phyloP scores from a whole-genome alignment of 2,113 vertebrate genomes.

The Vimba vimba region DNA sequence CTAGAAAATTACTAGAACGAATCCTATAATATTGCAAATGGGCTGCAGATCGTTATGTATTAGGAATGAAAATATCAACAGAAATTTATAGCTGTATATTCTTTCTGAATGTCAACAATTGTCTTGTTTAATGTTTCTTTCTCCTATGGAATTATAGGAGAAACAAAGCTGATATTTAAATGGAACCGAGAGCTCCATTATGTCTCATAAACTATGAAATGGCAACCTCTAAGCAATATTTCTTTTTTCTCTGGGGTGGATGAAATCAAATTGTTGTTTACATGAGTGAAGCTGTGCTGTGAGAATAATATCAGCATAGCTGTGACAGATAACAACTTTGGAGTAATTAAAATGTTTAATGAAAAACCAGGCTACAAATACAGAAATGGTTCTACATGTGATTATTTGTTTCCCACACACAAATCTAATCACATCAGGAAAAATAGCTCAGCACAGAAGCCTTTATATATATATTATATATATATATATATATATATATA shows the following conservation, averaged over 20 bases:
- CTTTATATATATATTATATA: background rate
- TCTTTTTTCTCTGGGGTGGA: background rate
- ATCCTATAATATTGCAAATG: background rate
- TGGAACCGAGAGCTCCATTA: background rate
- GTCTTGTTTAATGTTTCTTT: background rate
- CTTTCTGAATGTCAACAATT: background rate
- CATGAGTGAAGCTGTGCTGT: constrained; percentile 28
- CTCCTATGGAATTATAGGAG: background rate
- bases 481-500: background rate
- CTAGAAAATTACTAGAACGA: background rate
- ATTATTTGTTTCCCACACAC: constrained; percentile 33
- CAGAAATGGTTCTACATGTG: background rate
- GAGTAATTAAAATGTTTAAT: constrained; percentile 14
- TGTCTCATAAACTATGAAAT: background rate
- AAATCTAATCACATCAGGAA: constrained; percentile 56
- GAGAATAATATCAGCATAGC: background rate
- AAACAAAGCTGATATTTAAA: background rate
- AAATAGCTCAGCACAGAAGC: constrained; percentile 28
- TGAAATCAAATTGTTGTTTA: constrained; percentile 36
- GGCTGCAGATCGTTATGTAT: background rate
- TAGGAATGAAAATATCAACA: background rate
- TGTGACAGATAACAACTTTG: constrained; percentile 22
- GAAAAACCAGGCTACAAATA: constrained; percentile 41
- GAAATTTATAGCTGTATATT: background rate
- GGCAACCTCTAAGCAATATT: background rate